Evolutionary conservation across 1,140 invertebrate genomes (phyloP).

Genomic region (Drosophila willistoni): DNA sequence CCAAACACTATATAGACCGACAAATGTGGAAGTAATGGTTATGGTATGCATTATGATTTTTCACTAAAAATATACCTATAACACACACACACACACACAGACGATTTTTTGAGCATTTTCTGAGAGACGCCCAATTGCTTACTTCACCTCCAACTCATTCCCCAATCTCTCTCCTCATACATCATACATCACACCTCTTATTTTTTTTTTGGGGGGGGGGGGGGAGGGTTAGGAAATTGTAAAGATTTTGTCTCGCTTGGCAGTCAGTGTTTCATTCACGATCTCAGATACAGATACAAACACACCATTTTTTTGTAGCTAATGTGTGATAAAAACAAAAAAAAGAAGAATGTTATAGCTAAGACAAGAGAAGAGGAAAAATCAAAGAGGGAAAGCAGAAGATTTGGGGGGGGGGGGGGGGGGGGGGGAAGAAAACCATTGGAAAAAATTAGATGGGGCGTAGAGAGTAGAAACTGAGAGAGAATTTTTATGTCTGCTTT

Average conservation of each 20-base stretch:
- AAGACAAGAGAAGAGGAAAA: neutral
- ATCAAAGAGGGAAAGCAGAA: too few relatives aligned
- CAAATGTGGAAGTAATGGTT: too few relatives aligned
- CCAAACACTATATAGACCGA: too few relatives aligned
- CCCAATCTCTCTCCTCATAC: too few relatives aligned
- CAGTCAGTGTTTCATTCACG: neutral
- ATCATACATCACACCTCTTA: neutral
- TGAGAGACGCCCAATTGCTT: conserved; percentile 1
- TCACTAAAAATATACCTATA: neutral
- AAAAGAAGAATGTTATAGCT: neutral
- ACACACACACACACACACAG: neutral
- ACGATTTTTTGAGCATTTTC: neutral
- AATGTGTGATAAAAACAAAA: neutral
- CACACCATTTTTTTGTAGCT: neutral
- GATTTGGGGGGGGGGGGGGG: too few relatives aligned
- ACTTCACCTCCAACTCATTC: neutral
- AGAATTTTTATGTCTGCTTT: conserved; percentile 2
- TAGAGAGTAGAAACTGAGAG: neutral
- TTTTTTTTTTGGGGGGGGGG: too few relatives aligned
- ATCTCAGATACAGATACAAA: neutral
- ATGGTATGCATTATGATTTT: neutral
- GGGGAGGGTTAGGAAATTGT: neutral
- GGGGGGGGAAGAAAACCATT: too few relatives aligned
- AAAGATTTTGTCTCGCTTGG: neutral
- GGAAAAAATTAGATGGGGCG: neutral